Conservation (phyloP, 2,888 invertebrate genomes). For the Zygaena filipendulae region DNA sequence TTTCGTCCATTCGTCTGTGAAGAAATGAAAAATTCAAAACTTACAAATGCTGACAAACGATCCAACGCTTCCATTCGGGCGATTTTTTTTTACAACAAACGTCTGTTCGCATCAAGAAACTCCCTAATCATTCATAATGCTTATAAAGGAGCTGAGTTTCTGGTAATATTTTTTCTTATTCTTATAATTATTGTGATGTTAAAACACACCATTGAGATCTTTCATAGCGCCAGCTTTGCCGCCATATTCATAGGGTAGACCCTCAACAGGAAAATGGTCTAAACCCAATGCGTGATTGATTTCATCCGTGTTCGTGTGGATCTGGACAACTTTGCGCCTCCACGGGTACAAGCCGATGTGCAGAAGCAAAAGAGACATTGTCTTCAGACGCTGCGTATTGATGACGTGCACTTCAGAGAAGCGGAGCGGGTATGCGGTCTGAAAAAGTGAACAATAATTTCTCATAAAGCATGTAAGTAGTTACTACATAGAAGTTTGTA, state of each 20-base stretch:
- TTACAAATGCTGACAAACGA: too few relatives aligned
- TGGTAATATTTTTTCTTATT: too few relatives aligned
- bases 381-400: constrained; percentile 78
- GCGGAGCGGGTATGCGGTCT: constrained; percentile 84
- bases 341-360: constrained; percentile 54
- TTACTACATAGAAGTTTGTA: too few relatives aligned
- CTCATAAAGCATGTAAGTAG: too few relatives aligned
- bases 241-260: constrained; percentile 85
- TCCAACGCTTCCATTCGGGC: too few relatives aligned
- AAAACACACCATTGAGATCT: constrained; percentile 74
- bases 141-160: too few relatives aligned
- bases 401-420: constrained; percentile 86
- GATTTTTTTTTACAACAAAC: too few relatives aligned
- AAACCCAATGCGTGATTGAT: constrained; percentile 45
- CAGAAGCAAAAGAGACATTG: constrained; percentile 70
- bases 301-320: constrained; percentile 37
- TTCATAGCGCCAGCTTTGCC: constrained; percentile 80
- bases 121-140: too few relatives aligned
- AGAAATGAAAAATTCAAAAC: too few relatives aligned
- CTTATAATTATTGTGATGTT: too few relatives aligned
- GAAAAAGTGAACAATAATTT: constrained; percentile 23
- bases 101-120: too few relatives aligned
- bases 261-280: constrained; percentile 76
- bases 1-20: constrained; percentile 75
- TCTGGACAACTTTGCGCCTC: constrained; percentile 45